phyloP scores from a whole-genome alignment of 1,140 invertebrate genomes.

The Araneus ventricosus region DNA sequence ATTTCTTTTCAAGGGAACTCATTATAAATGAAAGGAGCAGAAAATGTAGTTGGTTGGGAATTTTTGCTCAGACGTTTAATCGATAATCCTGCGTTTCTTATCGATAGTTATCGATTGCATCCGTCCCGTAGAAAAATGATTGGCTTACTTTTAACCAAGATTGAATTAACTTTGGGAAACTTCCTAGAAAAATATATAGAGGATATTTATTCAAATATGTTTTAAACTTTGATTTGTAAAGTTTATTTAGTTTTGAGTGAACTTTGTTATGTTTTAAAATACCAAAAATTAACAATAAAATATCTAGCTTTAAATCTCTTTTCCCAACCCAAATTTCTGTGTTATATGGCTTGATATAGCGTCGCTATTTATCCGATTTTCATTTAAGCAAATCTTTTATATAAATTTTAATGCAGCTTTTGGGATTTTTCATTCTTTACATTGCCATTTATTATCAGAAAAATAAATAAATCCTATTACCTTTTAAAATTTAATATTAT shows the following conservation, averaged over 20 bases:
- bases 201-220: neutral
- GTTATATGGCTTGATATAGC: no score
- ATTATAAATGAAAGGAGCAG: constrained; percentile 61
- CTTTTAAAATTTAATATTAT: no score
- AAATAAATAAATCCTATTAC: no score
- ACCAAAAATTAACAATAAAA: neutral
- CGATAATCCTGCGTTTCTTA: constrained; percentile 55
- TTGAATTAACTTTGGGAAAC: neutral
- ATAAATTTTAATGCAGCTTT: no score
- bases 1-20: constrained; percentile 58
- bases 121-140: constrained; percentile 32
- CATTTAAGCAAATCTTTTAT: no score
- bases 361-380: no score
- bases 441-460: no score
- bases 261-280: neutral
- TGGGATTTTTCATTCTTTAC: no score
- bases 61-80: constrained; percentile 60
- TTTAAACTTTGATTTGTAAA: neutral
- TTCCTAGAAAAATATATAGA: neutral
- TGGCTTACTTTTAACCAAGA: constrained; percentile 25
- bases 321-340: no score
- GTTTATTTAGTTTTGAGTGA: no score
- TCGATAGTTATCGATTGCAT: constrained; percentile 58
- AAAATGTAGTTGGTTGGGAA: constrained; percentile 57
- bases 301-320: neutral